These are phyloP conservation scores for Sphaerodactylus townsendi DNA, from an alignment of 2,113 vertebrate genomes.

Conservation along the genomic window DNA sequence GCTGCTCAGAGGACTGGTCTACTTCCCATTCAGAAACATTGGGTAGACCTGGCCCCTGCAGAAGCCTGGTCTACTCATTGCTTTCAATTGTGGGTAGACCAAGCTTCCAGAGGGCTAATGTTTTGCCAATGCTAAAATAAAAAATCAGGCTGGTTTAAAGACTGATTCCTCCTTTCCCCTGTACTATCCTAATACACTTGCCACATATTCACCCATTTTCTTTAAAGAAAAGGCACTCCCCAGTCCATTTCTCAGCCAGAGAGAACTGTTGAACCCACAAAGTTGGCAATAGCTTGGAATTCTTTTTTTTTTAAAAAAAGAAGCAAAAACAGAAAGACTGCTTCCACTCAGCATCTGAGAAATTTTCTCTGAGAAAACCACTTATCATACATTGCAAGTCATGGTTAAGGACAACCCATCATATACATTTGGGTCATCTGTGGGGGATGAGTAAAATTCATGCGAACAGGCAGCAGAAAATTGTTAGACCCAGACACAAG, in stretches of 20 bases:
- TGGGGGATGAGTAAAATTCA: slow-evolving; percentile 25
- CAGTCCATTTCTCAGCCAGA: accelerated
- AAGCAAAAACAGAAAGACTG: slow-evolving; percentile 33
- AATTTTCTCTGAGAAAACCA: slow-evolving; percentile 8
- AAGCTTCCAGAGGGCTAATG: too few species aligned
- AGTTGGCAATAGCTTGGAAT: background rate
- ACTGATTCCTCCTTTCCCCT: background rate
- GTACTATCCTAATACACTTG: background rate
- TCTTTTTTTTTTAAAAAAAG: too few species aligned
- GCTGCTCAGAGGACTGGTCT: too few species aligned
- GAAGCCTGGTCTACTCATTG: too few species aligned
- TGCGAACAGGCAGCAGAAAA: background rate
- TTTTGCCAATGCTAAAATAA: background rate
- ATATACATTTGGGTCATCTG: slow-evolving; percentile 48
- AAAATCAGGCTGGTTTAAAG: background rate
- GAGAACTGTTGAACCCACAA: background rate
- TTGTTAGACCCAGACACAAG: background rate
- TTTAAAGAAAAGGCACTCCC: background rate
- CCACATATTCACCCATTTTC: accelerated
- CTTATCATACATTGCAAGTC: slow-evolving; percentile 29
- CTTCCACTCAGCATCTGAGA: slow-evolving; percentile 18
- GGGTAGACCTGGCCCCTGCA: too few species aligned
- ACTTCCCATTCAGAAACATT: too few species aligned
- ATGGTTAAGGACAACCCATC: slow-evolving; percentile 39
- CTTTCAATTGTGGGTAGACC: background rate